Conservation (phyloP, 2,113 vertebrate species). For the Chionodraco myersi region DNA sequence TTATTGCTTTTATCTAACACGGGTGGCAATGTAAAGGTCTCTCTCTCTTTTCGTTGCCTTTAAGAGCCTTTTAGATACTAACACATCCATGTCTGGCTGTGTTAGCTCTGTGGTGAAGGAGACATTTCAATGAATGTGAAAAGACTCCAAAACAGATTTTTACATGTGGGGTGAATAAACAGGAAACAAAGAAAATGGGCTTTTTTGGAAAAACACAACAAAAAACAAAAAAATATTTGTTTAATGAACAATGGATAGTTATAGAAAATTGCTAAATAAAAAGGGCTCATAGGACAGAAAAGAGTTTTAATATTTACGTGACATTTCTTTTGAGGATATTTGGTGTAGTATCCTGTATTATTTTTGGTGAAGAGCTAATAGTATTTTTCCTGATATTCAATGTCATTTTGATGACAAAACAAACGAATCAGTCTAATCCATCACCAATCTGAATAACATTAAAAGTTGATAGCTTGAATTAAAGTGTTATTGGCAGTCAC, state of each 20-base stretch:
- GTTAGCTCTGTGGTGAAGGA: no score
- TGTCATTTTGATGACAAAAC: not conserved
- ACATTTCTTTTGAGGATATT: not conserved
- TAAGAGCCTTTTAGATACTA: constrained; percentile 42
- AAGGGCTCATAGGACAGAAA: not conserved
- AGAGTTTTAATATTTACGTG: not conserved
- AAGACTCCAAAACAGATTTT: constrained; percentile 1
- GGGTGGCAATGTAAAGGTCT: constrained; percentile 53
- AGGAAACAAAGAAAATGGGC: constrained; percentile 17
- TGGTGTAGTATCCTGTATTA: not conserved
- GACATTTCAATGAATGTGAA: not conserved
- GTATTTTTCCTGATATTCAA: not conserved
- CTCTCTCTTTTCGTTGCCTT: constrained; percentile 34
- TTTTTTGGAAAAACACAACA: not conserved
- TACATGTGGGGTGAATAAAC: constrained; percentile 16
- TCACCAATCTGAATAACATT: not conserved
- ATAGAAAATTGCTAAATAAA: not conserved
- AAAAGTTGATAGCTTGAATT: not conserved
- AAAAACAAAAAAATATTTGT: not conserved
- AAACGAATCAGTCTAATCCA: not conserved
- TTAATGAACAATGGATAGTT: constrained; percentile 4
- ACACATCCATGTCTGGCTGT: not conserved
- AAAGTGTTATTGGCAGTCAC: not conserved
- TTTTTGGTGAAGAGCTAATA: not conserved
- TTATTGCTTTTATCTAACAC: constrained; percentile 52